A percentile compares a stretch with the other conserved stretches of the same genome.
Evolutionary conservation across 2,888 invertebrate species (phyloP).

Genomic region (Agonopterix arenella): DNA sequence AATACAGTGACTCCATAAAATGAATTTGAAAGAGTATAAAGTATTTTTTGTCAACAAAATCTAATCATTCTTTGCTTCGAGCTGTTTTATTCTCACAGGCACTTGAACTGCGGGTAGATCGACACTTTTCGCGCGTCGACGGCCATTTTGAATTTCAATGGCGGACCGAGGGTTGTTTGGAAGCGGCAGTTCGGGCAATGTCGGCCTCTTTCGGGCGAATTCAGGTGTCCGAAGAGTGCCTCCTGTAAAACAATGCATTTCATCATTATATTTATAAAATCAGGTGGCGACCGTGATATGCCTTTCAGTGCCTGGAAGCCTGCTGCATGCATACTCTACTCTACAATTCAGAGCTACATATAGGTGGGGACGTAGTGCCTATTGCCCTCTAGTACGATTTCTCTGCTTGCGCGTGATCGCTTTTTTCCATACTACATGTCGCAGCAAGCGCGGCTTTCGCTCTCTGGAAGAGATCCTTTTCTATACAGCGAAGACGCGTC

Average conservation of each 20-base stretch:
- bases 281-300: too few species aligned
- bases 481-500: too few species aligned
- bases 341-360: too few species aligned
- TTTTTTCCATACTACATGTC: too few species aligned
- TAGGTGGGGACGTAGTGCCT: too few species aligned
- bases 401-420: too few species aligned
- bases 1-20: conserved; percentile 16
- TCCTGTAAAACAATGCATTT: conserved; percentile 22
- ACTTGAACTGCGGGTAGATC: conserved; percentile 69
- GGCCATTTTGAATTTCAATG: conserved; percentile 43
- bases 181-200: conserved; percentile 43
- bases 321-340: too few species aligned
- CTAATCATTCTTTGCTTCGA: conserved; percentile 40
- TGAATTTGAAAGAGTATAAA: conserved; percentile 56
- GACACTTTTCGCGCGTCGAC: conserved; percentile 60
- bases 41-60: conserved; percentile 17
- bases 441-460: too few species aligned
- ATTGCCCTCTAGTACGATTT: too few species aligned
- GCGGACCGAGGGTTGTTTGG: conserved; percentile 30
- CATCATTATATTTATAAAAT: too few species aligned
- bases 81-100: conserved; percentile 60
- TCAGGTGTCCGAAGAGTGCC: conserved; percentile 50
- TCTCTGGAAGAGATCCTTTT: too few species aligned
- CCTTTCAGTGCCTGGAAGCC: background rate
- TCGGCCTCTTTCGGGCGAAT: conserved; percentile 44